A percentile compares a stretch with the other conserved stretches of the same genome.
phyloP scores from a whole-genome alignment of 2,797 vertebrate species.

The Gymnocypris eckloni region DNA sequence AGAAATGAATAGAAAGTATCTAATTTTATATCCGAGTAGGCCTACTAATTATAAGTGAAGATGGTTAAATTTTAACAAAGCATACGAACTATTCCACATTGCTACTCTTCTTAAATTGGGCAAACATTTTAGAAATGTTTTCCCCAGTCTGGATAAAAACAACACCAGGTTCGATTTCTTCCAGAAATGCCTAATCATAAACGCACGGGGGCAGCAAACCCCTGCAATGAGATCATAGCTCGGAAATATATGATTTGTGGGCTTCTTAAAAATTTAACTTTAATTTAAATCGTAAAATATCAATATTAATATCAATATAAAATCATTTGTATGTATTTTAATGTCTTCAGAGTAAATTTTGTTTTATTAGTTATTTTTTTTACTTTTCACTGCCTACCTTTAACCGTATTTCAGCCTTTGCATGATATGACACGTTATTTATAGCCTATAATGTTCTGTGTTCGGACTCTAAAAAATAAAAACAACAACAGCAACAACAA shows the following conservation, averaged over 20 bases:
- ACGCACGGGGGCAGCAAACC: constrained; percentile 17
- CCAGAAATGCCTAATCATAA: background rate
- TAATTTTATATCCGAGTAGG: background rate
- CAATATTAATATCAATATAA: background rate
- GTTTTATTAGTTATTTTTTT: background rate
- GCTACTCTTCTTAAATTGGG: background rate
- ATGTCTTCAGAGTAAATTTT: background rate
- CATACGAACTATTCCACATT: background rate
- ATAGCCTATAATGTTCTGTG: background rate
- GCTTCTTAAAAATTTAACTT: background rate
- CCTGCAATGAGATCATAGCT: background rate
- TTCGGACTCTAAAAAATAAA: background rate
- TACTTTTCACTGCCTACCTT: background rate
- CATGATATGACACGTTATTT: background rate
- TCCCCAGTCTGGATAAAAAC: background rate
- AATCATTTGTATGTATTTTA: background rate
- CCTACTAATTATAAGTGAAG: background rate
- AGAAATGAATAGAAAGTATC: background rate
- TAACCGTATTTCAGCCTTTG: background rate
- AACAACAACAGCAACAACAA: background rate
- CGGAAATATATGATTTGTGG: background rate
- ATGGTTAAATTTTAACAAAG: background rate
- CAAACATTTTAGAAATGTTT: background rate
- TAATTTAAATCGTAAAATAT: background rate
- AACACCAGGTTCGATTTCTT: background rate